Evolutionary conservation across 2,797 vertebrate genomes (phyloP).

Genomic region (Sphaeramia orbicularis): DNA sequence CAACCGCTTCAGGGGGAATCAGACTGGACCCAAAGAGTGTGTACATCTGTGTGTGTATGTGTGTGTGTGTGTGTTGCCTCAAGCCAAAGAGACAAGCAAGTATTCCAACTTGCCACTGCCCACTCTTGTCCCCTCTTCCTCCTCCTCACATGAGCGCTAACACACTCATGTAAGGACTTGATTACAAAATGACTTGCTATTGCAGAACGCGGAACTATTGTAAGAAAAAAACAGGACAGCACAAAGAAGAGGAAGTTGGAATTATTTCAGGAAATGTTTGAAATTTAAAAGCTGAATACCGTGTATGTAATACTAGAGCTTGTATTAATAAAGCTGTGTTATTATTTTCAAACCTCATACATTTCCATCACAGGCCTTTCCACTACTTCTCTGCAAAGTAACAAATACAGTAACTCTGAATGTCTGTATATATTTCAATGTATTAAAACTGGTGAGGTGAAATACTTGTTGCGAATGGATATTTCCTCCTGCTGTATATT

Average conservation of each 20-base stretch:
- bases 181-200: slow-evolving; percentile 30
- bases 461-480: background rate
- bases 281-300: background rate
- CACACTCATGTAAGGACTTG: slow-evolving; percentile 9
- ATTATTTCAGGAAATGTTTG: slow-evolving; percentile 32
- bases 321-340: background rate
- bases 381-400: background rate
- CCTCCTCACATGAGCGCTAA: slow-evolving; percentile 9
- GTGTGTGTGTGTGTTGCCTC: slow-evolving; percentile 57
- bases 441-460: background rate
- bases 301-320: background rate
- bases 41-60: slow-evolving; percentile 64
- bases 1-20: slow-evolving; percentile 91
- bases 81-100: slow-evolving; percentile 58
- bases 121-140: slow-evolving; percentile 21
- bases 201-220: slow-evolving; percentile 32
- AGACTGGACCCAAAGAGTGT: slow-evolving; percentile 57
- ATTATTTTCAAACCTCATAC: background rate
- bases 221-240: slow-evolving; percentile 7
- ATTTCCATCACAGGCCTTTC: background rate
- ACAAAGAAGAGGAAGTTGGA: slow-evolving; percentile 8
- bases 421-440: background rate
- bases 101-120: slow-evolving; percentile 47
- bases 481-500: slow-evolving; percentile 10
- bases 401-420: background rate